Percentiles rank a stretch among this genome's conserved stretches.
phyloP scores from a whole-genome alignment of 2,888 invertebrate genomes.

The Troides helena region DNA sequence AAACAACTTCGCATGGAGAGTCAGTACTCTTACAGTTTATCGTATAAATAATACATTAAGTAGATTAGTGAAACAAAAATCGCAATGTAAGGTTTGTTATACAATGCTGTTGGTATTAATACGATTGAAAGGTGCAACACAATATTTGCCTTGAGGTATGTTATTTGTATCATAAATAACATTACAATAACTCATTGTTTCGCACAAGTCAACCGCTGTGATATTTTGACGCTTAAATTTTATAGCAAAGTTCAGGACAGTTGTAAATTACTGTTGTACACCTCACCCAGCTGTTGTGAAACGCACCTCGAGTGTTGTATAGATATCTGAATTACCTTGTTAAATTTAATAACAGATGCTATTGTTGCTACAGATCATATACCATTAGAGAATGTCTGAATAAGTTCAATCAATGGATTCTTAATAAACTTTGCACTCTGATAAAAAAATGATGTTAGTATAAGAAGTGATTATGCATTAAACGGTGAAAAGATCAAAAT shows the following conservation, averaged over 20 bases:
- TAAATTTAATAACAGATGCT: constrained; percentile 7
- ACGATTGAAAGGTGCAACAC: constrained; percentile 1
- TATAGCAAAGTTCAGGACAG: constrained; percentile 57
- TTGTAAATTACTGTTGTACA: constrained; percentile 49
- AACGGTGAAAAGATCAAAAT: too few relatives aligned
- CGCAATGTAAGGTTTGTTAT: neutral
- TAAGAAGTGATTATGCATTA: too few relatives aligned
- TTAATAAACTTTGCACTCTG: neutral
- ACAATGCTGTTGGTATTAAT: neutral
- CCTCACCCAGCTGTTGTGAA: constrained; percentile 49
- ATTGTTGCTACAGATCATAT: neutral
- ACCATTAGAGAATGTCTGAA: neutral
- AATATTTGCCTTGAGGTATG: constrained; percentile 24
- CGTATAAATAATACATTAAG: too few relatives aligned
- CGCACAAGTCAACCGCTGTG: constrained; percentile 49
- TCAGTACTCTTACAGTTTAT: too few relatives aligned
- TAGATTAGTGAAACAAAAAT: too few relatives aligned
- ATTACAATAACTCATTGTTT: constrained; percentile 57
- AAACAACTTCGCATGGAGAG: too few relatives aligned
- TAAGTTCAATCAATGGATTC: neutral
- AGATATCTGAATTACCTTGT: constrained; percentile 11
- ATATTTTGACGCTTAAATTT: constrained; percentile 50
- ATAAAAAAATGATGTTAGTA: too few relatives aligned
- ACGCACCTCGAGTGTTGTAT: constrained; percentile 37
- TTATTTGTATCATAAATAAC: constrained; percentile 39